Conservation (phyloP, 2,888 invertebrate genomes). For the Platycheirus rosarum region DNA sequence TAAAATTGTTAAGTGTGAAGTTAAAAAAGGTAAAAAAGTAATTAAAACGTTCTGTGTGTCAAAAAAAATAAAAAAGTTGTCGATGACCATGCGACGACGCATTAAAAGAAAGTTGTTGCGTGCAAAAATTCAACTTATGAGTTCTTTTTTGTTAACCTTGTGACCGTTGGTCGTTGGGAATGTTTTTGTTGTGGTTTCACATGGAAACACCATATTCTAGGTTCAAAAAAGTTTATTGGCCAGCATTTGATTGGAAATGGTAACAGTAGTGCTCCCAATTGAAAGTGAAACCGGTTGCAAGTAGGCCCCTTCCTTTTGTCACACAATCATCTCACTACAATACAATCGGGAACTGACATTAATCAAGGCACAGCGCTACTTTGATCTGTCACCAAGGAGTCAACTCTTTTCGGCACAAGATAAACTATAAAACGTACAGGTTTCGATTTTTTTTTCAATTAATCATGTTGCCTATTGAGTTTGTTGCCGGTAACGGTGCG, state of each 20-base stretch:
- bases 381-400: conserved; percentile 36
- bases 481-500: conserved; percentile 15
- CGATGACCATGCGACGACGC: conserved; percentile 6
- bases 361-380: conserved; percentile 12
- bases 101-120: conserved; percentile 55
- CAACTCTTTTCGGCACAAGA: conserved; percentile 7
- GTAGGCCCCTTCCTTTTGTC: conserved; percentile 9
- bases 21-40: conserved; percentile 22
- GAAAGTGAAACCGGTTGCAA: conserved; percentile 56
- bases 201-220: not conserved
- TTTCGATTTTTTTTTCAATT: conserved; percentile 42
- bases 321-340: conserved; percentile 8
- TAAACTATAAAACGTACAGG: conserved; percentile 24
- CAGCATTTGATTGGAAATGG: conserved; percentile 14
- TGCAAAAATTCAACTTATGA: conserved; percentile 57
- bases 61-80: not conserved
- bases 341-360: conserved; percentile 24
- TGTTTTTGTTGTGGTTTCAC: too few relatives aligned
- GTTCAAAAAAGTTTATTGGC: conserved; percentile 46
- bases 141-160: conserved; percentile 27
- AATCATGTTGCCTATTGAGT: conserved; percentile 43
- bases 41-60: conserved; percentile 33
- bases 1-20: conserved; percentile 1
- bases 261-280: conserved; percentile 1
- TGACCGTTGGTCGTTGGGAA: not conserved